phyloP scores from a whole-genome alignment of 2,888 invertebrate species.

The Portevinia maculata region DNA sequence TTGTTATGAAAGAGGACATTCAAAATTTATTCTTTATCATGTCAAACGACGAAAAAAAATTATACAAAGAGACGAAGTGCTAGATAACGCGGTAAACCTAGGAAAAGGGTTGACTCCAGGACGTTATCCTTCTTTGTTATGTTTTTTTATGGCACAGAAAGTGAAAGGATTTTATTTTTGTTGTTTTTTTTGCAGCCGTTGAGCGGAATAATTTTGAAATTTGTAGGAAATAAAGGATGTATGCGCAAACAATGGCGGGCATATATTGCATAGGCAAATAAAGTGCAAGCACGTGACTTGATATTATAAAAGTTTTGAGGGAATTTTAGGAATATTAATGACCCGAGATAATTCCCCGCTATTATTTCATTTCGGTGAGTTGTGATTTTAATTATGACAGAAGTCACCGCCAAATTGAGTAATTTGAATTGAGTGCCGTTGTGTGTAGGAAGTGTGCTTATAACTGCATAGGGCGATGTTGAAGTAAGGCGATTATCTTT shows the following conservation, averaged over 20 bases:
- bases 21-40: constrained; percentile 69
- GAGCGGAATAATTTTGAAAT: constrained; percentile 30
- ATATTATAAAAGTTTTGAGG: constrained; percentile 4
- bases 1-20: constrained; percentile 63
- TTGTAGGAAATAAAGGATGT: constrained; percentile 25
- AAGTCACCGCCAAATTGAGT: too few relatives aligned
- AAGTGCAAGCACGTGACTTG: constrained; percentile 53
- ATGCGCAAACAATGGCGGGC: constrained; percentile 40
- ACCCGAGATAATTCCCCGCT: constrained; percentile 45
- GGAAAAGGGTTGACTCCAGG: constrained; percentile 50
- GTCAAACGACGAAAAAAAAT: constrained; percentile 31
- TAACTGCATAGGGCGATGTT: too few relatives aligned
- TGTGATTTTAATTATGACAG: constrained; percentile 52
- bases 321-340: constrained; percentile 44
- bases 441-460: too few relatives aligned
- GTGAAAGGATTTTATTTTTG: constrained; percentile 5
- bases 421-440: too few relatives aligned
- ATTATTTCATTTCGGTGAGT: constrained; percentile 56
- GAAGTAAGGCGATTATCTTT: too few relatives aligned
- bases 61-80: constrained; percentile 25
- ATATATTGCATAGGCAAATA: constrained; percentile 35
- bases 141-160: constrained; percentile 9
- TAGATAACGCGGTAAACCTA: constrained; percentile 40
- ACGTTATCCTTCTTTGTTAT: constrained; percentile 16
- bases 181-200: not conserved